phyloP scores from a whole-genome alignment of 2,797 vertebrate genomes.

The Aulostomus chinensis region DNA sequence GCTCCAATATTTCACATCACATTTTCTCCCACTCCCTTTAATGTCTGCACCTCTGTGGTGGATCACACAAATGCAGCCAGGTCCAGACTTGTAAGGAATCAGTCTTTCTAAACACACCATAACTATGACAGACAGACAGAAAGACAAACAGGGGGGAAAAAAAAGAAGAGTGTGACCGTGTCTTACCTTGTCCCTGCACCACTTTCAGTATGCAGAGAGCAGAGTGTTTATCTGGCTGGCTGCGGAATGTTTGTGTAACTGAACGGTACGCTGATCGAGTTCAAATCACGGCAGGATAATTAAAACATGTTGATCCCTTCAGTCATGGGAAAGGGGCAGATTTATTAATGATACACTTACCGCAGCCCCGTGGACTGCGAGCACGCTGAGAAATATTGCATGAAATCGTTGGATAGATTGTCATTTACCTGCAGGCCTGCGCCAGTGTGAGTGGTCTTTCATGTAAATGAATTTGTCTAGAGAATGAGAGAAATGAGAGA shows the following conservation, averaged over 20 bases:
- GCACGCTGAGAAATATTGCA: conserved; percentile 69
- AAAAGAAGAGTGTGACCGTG: conserved; percentile 29
- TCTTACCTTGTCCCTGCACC: conserved; percentile 45
- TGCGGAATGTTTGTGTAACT: conserved; percentile 70
- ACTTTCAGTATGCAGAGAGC: conserved; percentile 56
- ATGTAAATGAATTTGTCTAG: conserved; percentile 79
- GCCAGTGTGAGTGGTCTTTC: conserved; percentile 74
- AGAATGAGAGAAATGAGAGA: conserved; percentile 72
- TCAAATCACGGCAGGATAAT: conserved; percentile 72
- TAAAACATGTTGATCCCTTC: conserved; percentile 79
- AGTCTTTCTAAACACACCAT: no score
- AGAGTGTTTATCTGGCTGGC: conserved; percentile 61
- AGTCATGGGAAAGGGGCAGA: conserved; percentile 69
- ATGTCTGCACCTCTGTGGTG: conserved; percentile 37
- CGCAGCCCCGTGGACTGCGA: conserved; percentile 49
- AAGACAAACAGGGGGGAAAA: conserved; percentile 13
- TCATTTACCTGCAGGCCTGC: conserved; percentile 74
- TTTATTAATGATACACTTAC: conserved; percentile 78
- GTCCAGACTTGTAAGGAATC: conserved; percentile 60
- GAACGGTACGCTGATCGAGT: conserved; percentile 69
- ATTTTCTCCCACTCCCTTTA: not conserved
- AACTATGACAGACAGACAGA: conserved; percentile 3
- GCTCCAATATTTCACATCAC: conserved; percentile 20
- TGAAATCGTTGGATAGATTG: conserved; percentile 72
- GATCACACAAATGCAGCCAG: conserved; percentile 45